Evolutionary conservation across 2,113 vertebrate genomes (phyloP).

Genomic region (Strix aluco): DNA sequence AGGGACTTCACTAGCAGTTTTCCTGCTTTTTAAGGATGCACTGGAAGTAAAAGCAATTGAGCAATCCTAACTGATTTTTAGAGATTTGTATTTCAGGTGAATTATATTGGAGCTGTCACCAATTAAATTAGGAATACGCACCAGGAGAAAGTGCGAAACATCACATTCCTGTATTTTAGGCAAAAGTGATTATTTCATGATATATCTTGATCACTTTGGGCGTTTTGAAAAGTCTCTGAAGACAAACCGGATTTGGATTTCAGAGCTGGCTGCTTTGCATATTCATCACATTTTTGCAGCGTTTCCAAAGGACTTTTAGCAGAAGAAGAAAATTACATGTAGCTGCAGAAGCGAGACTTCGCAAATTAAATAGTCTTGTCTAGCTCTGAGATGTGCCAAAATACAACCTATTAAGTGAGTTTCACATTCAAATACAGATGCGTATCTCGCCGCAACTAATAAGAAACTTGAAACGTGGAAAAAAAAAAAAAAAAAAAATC

Average conservation of each 20-base stretch:
- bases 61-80: not conserved
- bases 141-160: not conserved
- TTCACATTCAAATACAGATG: not conserved
- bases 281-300: slow-evolving; percentile 30
- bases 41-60: not conserved
- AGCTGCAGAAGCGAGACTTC: slow-evolving; percentile 36
- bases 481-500: not conserved
- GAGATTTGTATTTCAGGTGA: not conserved
- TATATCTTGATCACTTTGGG: slow-evolving; percentile 23
- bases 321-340: slow-evolving; percentile 35
- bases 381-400: slow-evolving; percentile 52
- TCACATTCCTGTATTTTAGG: not conserved
- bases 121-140: not conserved
- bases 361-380: slow-evolving; percentile 41
- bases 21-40: not conserved
- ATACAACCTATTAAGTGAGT: not conserved
- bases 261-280: slow-evolving; percentile 46
- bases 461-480: not conserved
- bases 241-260: slow-evolving; percentile 16
- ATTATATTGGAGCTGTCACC: slow-evolving; percentile 5
- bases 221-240: slow-evolving; percentile 46
- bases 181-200: slow-evolving; percentile 45
- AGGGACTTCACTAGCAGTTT: not conserved
- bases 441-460: not conserved
- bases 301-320: slow-evolving; percentile 50